Evolutionary conservation across 2,113 vertebrate genomes (phyloP).

Genomic region (Ceyx cyanopectus): DNA sequence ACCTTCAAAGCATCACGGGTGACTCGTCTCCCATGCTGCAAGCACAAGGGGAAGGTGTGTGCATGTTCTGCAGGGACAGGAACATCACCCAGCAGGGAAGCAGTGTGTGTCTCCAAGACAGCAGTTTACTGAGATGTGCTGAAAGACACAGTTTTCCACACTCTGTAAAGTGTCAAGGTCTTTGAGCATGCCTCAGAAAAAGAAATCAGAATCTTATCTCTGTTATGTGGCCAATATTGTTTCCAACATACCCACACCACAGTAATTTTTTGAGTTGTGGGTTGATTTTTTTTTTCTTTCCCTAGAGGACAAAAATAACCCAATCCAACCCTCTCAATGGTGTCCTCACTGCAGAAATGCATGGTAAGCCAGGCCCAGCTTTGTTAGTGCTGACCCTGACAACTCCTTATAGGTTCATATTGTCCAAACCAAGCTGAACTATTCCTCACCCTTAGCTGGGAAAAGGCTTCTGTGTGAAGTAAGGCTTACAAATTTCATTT

Average conservation of each 20-base stretch:
- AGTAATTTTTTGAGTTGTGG: not conserved
- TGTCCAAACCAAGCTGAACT: not conserved
- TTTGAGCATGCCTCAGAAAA: not conserved
- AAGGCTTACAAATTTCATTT: not conserved
- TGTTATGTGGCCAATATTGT: not conserved
- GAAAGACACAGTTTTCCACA: not conserved
- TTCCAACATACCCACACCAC: not conserved
- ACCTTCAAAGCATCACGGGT: rapidly evolving
- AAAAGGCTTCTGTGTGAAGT: not conserved
- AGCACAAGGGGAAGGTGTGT: not conserved
- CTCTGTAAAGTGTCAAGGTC: not conserved
- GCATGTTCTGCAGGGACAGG: not conserved
- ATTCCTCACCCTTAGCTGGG: not conserved
- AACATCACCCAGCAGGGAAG: not conserved
- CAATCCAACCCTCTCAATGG: not conserved
- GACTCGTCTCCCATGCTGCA: not conserved
- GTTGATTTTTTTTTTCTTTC: too few relatives aligned
- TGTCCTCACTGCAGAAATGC: not conserved
- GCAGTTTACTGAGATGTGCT: not conserved
- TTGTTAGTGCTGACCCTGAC: not conserved
- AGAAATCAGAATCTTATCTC: not conserved
- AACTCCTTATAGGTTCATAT: not conserved
- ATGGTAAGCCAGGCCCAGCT: not conserved
- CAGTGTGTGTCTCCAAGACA: not conserved
- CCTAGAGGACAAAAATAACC: too few relatives aligned